Evolutionary conservation across 2,797 vertebrate species (phyloP).

Genomic region (Sebastes minor): DNA sequence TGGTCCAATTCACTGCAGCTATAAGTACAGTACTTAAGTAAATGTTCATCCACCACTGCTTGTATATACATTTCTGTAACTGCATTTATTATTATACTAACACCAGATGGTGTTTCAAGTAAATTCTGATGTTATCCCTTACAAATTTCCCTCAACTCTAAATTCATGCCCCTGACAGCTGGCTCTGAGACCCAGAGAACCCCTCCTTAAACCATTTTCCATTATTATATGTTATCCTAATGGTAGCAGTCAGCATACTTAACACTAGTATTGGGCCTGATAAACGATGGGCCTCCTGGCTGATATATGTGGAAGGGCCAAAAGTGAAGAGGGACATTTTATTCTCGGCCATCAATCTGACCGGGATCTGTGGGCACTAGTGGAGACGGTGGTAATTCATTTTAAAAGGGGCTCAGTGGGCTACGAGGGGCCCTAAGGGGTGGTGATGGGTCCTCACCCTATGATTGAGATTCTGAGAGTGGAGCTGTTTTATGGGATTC

Average conservation of each 20-base stretch:
- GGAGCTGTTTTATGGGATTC: constrained; percentile 68
- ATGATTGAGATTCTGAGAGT: constrained; percentile 71
- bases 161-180: constrained; percentile 30
- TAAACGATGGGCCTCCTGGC: constrained; percentile 64
- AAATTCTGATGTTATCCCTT: background rate
- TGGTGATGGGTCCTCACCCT: constrained; percentile 65
- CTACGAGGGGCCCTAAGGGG: constrained; percentile 51
- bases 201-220: constrained; percentile 50
- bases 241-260: constrained; percentile 66
- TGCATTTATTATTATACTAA: background rate
- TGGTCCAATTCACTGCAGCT: no score
- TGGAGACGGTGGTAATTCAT: constrained; percentile 73
- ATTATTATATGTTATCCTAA: constrained; percentile 76
- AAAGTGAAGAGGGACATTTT: constrained; percentile 76
- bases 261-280: constrained; percentile 56
- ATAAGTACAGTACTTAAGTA: no score
- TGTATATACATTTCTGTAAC: background rate
- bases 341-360: constrained; percentile 63
- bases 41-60: background rate
- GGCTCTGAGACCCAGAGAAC: constrained; percentile 12
- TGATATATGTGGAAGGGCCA: constrained; percentile 70
- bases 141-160: constrained; percentile 15
- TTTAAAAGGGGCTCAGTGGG: constrained; percentile 60
- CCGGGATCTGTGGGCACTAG: constrained; percentile 53
- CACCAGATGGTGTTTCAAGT: background rate